Percentiles rank a stretch among this genome's conserved stretches.
Conservation (phyloP, 2,888 invertebrate genomes). For the Vesta saturnalis region DNA sequence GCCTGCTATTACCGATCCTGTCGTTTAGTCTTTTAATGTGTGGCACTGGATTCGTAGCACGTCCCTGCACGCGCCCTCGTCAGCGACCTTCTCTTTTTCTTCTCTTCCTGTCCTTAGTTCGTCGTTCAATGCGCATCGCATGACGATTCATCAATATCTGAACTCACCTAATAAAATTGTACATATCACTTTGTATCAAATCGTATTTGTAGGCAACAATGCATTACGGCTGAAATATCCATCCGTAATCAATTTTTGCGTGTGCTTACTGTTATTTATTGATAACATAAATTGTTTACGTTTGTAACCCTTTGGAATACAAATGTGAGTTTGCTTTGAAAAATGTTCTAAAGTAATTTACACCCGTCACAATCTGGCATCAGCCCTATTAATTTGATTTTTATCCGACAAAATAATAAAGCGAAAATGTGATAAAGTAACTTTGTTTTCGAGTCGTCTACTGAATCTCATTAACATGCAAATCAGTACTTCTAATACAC, state of each 20-base stretch:
- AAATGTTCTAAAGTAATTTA: constrained; percentile 40
- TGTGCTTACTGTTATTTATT: constrained; percentile 56
- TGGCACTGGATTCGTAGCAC: constrained; percentile 45
- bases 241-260: constrained; percentile 56
- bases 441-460: constrained; percentile 41
- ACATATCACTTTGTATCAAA: constrained; percentile 40
- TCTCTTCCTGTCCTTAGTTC: constrained; percentile 25
- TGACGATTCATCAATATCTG: constrained; percentile 42
- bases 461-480: constrained; percentile 54
- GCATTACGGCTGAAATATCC: constrained; percentile 41
- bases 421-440: constrained; percentile 37
- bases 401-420: constrained; percentile 45
- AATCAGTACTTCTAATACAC: constrained; percentile 41
- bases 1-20: constrained; percentile 45
- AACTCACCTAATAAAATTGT: constrained; percentile 55
- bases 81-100: constrained; percentile 35
- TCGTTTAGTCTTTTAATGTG: constrained; percentile 45
- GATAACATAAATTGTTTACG: constrained; percentile 58
- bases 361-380: constrained; percentile 36
- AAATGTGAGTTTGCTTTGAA: constrained; percentile 44
- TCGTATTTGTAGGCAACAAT: constrained; percentile 8
- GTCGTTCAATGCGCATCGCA: constrained; percentile 35
- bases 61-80: constrained; percentile 43
- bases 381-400: constrained; percentile 51
- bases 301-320: constrained; percentile 51